Evolutionary conservation across 2,113 vertebrate genomes (phyloP).

Genomic region (Sinocyclocheilus maitianheensis): DNA sequence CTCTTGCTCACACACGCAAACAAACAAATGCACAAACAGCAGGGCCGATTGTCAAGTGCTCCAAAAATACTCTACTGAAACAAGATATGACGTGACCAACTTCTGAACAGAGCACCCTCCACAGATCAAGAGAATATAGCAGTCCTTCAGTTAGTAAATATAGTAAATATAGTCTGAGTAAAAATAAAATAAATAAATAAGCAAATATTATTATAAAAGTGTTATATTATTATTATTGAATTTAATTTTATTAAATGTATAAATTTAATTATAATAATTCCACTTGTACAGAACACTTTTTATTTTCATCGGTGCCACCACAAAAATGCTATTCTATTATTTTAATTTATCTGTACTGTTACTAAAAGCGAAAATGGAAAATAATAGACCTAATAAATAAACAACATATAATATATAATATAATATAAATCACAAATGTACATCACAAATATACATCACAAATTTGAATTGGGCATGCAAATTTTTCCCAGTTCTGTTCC

Average conservation of each 20-base stretch:
- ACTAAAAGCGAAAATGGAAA: neutral
- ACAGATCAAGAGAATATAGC: too few species aligned
- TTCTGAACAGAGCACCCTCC: too few species aligned
- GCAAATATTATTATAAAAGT: neutral
- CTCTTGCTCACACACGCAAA: conserved; percentile 2
- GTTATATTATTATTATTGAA: neutral
- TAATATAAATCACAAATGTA: neutral
- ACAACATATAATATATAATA: neutral
- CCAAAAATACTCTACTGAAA: conserved; percentile 18
- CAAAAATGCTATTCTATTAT: neutral
- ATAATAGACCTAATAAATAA: neutral
- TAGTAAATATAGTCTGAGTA: neutral
- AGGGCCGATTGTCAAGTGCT: neutral
- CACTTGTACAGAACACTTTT: neutral
- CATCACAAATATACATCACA: neutral
- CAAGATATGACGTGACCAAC: neutral
- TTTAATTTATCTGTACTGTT: neutral
- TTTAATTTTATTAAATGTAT: neutral
- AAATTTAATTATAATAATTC: neutral
- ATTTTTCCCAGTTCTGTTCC: too few species aligned
- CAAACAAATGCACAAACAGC: conserved; percentile 14
- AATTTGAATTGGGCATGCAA: neutral
- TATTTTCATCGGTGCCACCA: neutral
- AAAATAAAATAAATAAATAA: neutral
- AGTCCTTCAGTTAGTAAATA: too few species aligned